Conservation (phyloP, 1,140 invertebrate species). For the Ceratosolen solmsi region DNA sequence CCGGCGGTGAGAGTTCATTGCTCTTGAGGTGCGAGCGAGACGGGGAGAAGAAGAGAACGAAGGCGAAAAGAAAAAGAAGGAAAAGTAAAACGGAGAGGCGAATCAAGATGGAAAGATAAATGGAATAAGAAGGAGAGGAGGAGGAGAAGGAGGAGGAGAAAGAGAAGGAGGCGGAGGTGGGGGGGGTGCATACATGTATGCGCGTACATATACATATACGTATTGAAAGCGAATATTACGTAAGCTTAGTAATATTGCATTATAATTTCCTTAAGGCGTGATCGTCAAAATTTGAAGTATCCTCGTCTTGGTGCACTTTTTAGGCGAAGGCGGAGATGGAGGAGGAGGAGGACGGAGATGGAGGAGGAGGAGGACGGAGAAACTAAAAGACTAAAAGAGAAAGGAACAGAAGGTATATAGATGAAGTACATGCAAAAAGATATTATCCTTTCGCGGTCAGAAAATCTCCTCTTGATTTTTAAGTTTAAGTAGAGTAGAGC, state of each 20-base stretch:
- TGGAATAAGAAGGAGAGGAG: conserved; percentile 13
- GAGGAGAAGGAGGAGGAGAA: neutral
- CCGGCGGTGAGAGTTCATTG: conserved; percentile 68
- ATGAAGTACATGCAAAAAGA: conserved; percentile 36
- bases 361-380: neutral
- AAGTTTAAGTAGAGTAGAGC: conserved; percentile 1
- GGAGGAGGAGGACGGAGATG: conserved; percentile 19
- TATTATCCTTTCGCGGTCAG: conserved; percentile 38
- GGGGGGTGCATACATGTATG: too few species aligned
- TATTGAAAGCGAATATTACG: too few species aligned
- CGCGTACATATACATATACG: too few species aligned
- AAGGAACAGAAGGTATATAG: conserved; percentile 14
- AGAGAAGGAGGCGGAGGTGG: neutral
- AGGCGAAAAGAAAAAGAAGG: conserved; percentile 45
- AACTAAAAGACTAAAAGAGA: conserved; percentile 21
- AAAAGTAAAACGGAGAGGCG: conserved; percentile 40
- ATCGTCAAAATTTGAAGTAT: too few species aligned
- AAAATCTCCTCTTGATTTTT: conserved; percentile 14
- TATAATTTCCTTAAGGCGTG: too few species aligned
- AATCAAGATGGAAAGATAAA: conserved; percentile 38
- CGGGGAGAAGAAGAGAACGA: conserved; percentile 27
- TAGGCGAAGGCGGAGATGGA: conserved; percentile 23
- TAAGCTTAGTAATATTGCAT: too few species aligned
- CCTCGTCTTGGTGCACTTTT: neutral
- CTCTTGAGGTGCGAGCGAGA: conserved; percentile 65